These are phyloP conservation scores for Trachelus tabidus DNA, from an alignment of 2,888 invertebrate species.

Conservation along the genomic window DNA sequence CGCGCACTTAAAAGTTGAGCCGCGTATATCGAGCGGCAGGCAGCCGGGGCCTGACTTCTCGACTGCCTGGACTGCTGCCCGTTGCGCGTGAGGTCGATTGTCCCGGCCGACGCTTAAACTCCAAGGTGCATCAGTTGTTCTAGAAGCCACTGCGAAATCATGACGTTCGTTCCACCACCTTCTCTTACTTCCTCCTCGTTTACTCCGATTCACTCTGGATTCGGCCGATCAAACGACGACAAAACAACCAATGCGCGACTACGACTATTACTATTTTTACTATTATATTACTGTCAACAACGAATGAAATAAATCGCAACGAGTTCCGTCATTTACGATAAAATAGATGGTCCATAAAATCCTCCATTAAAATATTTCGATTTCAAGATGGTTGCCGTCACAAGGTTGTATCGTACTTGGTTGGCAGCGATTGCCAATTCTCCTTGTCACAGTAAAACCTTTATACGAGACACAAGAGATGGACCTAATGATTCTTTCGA, in stretches of 20 bases:
- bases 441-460: slow-evolving; percentile 19
- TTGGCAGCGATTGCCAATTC: slow-evolving; percentile 14
- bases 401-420: neutral
- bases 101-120: neutral
- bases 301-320: neutral
- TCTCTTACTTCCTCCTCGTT: neutral
- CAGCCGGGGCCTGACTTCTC: neutral
- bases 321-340: slow-evolving; percentile 21
- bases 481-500: neutral
- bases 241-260: neutral
- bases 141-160: no score
- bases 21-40: neutral
- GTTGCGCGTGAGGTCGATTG: neutral
- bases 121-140: neutral
- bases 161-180: neutral
- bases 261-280: no score
- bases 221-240: neutral
- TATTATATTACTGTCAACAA: no score
- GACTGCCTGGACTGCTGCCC: neutral
- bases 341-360: slow-evolving; percentile 27
- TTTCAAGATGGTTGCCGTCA: neutral
- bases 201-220: neutral
- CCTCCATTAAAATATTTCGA: neutral
- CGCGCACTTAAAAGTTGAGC: neutral
- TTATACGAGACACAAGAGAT: slow-evolving; percentile 19